phyloP scores from a whole-genome alignment of 2,797 vertebrate genomes.

The Enteromius anoplus region DNA sequence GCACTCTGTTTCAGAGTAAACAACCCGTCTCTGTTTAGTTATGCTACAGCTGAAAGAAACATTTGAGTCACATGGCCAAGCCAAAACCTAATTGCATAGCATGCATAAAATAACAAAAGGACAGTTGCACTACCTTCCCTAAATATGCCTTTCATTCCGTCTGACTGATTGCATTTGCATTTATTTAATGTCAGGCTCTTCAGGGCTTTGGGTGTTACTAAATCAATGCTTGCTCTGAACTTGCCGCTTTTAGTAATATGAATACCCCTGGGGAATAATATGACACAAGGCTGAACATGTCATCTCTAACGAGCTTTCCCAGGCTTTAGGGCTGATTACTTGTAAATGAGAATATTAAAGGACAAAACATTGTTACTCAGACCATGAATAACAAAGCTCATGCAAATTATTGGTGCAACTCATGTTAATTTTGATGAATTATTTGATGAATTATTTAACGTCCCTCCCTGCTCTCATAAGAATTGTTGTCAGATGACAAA shows the following conservation, averaged over 20 bases:
- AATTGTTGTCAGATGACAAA: conserved; percentile 54
- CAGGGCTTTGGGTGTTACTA: conserved; percentile 54
- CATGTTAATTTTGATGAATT: conserved; percentile 60
- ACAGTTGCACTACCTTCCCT: not conserved
- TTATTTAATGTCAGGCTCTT: conserved; percentile 40
- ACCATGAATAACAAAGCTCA: conserved; percentile 60
- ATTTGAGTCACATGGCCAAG: conserved; percentile 70
- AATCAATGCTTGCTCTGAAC: conserved; percentile 60
- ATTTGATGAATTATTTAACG: conserved; percentile 64
- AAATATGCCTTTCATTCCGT: conserved; percentile 7
- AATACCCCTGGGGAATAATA: conserved; percentile 30
- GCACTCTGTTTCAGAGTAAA: conserved; percentile 73
- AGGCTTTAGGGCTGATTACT: conserved; percentile 45
- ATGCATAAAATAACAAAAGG: conserved; percentile 1
- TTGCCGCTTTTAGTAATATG: conserved; percentile 52
- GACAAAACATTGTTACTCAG: conserved; percentile 63
- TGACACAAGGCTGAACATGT: conserved; percentile 55
- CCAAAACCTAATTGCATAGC: conserved; percentile 64
- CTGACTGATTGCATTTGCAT: conserved; percentile 37
- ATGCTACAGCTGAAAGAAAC: conserved; percentile 1
- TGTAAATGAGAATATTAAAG: conserved; percentile 64
- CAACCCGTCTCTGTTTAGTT: conserved; percentile 71
- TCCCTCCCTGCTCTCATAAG: conserved; percentile 55
- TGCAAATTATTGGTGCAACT: conserved; percentile 67
- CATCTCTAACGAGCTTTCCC: conserved; percentile 41